phyloP scores from a whole-genome alignment of 2,888 invertebrate species.

The Elegia similella region DNA sequence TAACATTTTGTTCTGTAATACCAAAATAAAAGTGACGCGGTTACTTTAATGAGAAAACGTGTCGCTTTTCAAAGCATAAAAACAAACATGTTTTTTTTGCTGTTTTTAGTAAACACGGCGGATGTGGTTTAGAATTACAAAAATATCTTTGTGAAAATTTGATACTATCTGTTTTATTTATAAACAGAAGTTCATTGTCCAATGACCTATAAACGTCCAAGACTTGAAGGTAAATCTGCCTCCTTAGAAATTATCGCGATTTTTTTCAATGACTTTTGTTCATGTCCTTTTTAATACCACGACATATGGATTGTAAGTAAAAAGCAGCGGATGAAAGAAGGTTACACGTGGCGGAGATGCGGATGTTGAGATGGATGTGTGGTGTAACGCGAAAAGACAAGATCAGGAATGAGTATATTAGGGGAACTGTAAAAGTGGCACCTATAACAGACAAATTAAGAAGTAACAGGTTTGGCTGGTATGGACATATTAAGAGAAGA shows the following conservation, averaged over 20 bases:
- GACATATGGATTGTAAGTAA: too few relatives aligned
- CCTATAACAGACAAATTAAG: too few relatives aligned
- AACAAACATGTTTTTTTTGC: not conserved
- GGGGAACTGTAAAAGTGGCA: too few relatives aligned
- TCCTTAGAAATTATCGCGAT: not conserved
- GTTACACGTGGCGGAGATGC: too few relatives aligned
- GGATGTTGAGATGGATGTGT: too few relatives aligned
- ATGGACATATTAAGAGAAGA: too few relatives aligned
- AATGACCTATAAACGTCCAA: not conserved
- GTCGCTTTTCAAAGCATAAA: not conserved
- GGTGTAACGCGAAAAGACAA: too few relatives aligned
- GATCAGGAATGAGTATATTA: too few relatives aligned
- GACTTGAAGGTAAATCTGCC: not conserved
- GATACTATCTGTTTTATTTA: not conserved
- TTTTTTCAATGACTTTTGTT: not conserved
- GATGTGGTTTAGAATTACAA: not conserved
- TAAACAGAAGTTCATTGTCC: not conserved
- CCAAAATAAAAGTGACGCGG: not conserved
- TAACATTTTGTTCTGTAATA: not conserved
- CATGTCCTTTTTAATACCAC: too few relatives aligned
- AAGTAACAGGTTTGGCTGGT: too few relatives aligned
- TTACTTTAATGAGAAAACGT: constrained; percentile 1
- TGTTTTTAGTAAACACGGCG: not conserved
- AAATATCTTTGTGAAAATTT: not conserved
- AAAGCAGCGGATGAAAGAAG: too few relatives aligned